Evolutionary conservation across 2,113 vertebrate species (phyloP).

Genomic region (Sitta europaea): DNA sequence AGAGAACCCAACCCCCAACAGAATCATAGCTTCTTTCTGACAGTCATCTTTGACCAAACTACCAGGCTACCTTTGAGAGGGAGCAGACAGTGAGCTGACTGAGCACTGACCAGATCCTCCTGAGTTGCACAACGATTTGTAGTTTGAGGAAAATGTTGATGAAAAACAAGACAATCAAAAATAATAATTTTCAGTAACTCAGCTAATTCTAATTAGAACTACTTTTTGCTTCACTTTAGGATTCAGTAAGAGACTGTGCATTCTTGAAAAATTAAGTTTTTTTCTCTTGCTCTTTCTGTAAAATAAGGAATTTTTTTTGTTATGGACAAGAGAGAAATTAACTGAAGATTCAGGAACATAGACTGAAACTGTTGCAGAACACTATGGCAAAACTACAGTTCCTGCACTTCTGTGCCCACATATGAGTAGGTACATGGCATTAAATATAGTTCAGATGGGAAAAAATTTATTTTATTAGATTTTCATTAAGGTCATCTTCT

Average conservation of each 20-base stretch:
- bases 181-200: neutral
- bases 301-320: neutral
- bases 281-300: neutral
- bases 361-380: neutral
- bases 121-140: rapidly evolving
- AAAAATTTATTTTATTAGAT: neutral
- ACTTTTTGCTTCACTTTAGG: neutral
- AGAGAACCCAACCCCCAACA: too few relatives aligned
- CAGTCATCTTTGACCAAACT: neutral
- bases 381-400: neutral
- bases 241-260: neutral
- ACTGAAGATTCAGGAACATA: neutral
- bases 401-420: neutral
- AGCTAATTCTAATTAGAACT: neutral
- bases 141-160: neutral
- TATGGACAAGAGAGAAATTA: neutral
- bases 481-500: neutral
- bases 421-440: neutral
- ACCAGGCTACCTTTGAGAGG: neutral
- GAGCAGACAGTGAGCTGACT: neutral
- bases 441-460: neutral
- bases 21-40: neutral
- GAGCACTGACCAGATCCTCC: neutral
- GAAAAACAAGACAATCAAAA: neutral
- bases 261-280: neutral